These are phyloP conservation scores for Arothron firmamentum DNA, from an alignment of 2,113 vertebrate species.

Conservation along the genomic window DNA sequence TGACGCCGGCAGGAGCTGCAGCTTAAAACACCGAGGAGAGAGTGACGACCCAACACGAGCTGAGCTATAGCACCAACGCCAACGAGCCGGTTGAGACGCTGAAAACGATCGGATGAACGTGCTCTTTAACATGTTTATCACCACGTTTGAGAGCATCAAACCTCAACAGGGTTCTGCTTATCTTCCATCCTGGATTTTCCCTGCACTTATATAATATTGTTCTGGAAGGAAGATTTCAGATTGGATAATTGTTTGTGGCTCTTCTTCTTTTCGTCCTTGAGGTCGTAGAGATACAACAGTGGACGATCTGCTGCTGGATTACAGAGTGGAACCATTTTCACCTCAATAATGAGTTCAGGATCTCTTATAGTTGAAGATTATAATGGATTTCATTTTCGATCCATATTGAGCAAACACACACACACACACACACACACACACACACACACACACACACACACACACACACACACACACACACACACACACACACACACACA, in stretches of 20 bases:
- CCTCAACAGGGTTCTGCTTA: too few species aligned
- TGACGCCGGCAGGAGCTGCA: conserved; percentile 21
- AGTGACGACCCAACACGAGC: not conserved
- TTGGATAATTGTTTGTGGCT: too few species aligned
- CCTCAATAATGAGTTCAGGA: conserved; percentile 4
- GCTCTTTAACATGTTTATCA: too few species aligned
- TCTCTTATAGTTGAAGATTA: conserved; percentile 25
- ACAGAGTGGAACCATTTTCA: conserved; percentile 8
- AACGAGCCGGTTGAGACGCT: too few species aligned
- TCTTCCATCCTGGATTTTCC: too few species aligned
- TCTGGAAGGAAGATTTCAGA: too few species aligned
- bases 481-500: not conserved
- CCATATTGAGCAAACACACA: not conserved
- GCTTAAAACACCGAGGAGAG: conserved; percentile 45
- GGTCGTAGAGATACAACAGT: not conserved
- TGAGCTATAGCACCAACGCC: too few species aligned
- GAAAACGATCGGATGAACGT: too few species aligned
- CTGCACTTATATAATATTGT: too few species aligned
- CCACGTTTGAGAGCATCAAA: too few species aligned
- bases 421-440: not conserved
- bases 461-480: not conserved
- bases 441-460: not conserved
- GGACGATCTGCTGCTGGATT: conserved; percentile 4
- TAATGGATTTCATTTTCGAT: conserved; percentile 1
- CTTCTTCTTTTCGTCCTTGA: not conserved